phyloP scores from a whole-genome alignment of 2,888 invertebrate genomes.

The Sycophila texana region DNA sequence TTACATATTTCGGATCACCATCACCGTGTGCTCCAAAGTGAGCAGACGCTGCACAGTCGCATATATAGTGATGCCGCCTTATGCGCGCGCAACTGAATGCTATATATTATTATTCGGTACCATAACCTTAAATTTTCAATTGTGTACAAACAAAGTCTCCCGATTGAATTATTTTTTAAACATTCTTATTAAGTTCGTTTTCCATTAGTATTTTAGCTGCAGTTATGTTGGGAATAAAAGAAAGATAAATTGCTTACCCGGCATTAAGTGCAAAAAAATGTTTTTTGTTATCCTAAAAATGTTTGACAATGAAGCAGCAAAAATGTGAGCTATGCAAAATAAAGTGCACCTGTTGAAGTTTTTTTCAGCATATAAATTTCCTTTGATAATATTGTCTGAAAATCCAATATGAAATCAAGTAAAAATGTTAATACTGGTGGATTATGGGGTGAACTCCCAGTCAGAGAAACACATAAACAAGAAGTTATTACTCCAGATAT shows the following conservation, averaged over 20 bases:
- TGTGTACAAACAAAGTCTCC: conserved; percentile 45
- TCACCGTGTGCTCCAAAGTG: too few relatives aligned
- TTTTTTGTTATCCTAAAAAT: not conserved
- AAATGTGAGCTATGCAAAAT: conserved; percentile 19
- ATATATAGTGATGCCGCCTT: not conserved
- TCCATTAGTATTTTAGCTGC: not conserved
- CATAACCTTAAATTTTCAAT: conserved; percentile 43
- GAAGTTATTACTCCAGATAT: conserved; percentile 73
- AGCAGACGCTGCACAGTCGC: too few relatives aligned
- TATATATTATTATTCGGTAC: not conserved
- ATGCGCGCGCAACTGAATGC: not conserved
- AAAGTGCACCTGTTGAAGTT: not conserved
- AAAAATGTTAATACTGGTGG: conserved; percentile 62
- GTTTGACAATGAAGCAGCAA: not conserved
- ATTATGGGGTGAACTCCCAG: conserved; percentile 72
- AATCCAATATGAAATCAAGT: conserved; percentile 68
- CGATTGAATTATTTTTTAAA: not conserved
- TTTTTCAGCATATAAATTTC: not conserved
- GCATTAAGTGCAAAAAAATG: not conserved
- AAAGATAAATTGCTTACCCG: not conserved
- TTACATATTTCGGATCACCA: not conserved
- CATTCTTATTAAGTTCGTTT: not conserved
- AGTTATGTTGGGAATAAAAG: not conserved
- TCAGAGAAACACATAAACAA: conserved; percentile 71
- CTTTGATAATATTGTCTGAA: not conserved